Evolutionary conservation across 2,888 invertebrate species (phyloP).

Genomic region (Masnerella sp.): DNA sequence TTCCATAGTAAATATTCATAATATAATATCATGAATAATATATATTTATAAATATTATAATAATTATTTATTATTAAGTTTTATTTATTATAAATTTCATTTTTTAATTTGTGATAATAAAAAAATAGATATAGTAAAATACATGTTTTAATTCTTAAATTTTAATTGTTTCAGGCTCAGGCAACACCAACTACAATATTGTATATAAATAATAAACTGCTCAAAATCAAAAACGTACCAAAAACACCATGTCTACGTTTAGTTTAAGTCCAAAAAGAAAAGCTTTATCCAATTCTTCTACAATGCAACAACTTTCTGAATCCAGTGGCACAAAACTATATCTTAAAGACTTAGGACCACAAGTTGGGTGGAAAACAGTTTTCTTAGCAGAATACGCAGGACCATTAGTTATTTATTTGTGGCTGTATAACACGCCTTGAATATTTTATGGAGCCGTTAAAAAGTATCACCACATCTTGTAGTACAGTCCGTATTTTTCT

Average conservation of each 20-base stretch:
- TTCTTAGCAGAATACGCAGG: slow-evolving; percentile 98
- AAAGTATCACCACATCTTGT: slow-evolving; percentile 74
- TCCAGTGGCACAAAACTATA: slow-evolving; percentile 87
- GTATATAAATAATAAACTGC: slow-evolving; percentile 87
- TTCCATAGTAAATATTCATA: no score
- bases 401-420: slow-evolving; percentile 92
- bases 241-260: slow-evolving; percentile 91
- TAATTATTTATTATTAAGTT: no score
- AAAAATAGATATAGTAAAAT: neutral
- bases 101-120: no score
- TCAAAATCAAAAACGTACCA: slow-evolving; percentile 83
- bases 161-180: slow-evolving; percentile 76
- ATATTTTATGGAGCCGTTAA: slow-evolving; percentile 87
- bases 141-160: slow-evolving; percentile 4
- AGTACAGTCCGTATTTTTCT: slow-evolving; percentile 70
- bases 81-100: no score
- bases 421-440: slow-evolving; percentile 92
- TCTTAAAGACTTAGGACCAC: slow-evolving; percentile 97
- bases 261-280: slow-evolving; percentile 91
- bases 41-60: no score
- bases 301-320: slow-evolving; percentile 84
- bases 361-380: slow-evolving; percentile 98
- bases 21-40: no score
- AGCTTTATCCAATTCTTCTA: slow-evolving; percentile 87
- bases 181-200: slow-evolving; percentile 82